A percentile compares a stretch with the other conserved stretches of the same genome.
Evolutionary conservation across 2,113 vertebrate genomes (phyloP).

Genomic region (Serinus canaria): DNA sequence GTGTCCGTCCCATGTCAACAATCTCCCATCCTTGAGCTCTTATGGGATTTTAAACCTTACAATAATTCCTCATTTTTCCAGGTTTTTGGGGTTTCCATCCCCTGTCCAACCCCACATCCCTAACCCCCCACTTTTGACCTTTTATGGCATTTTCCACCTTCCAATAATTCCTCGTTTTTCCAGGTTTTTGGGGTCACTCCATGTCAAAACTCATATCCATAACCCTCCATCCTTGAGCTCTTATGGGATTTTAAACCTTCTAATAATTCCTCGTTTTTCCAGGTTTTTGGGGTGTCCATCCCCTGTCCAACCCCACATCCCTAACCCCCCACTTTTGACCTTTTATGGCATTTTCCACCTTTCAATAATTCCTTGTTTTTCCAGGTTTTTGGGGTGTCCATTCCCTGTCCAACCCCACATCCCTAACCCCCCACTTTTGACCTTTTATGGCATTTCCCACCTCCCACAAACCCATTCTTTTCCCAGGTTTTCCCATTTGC

Average conservation of each 20-base stretch:
- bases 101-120: too few species aligned
- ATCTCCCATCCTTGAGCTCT: not conserved
- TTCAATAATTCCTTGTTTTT: not conserved
- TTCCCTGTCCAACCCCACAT: not conserved
- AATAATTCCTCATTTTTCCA: not conserved
- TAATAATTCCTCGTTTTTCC: not conserved
- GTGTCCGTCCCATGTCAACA: not conserved
- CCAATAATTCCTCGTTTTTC: not conserved
- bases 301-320: not conserved
- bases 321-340: fast-evolving
- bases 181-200: not conserved
- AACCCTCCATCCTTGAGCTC: not conserved
- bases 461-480: fast-evolving
- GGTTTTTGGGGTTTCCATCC: not conserved
- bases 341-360: not conserved
- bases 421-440: not conserved
- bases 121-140: not conserved
- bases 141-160: not conserved
- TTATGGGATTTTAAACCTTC: fast-evolving
- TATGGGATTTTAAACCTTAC: not conserved
- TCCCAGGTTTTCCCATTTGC: fast-evolving
- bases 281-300: too few species aligned
- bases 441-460: not conserved
- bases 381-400: too few species aligned
- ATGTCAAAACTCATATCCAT: not conserved